Evolutionary conservation across 2,797 vertebrate species (phyloP).

Genomic region (Poeciliopsis turneri): DNA sequence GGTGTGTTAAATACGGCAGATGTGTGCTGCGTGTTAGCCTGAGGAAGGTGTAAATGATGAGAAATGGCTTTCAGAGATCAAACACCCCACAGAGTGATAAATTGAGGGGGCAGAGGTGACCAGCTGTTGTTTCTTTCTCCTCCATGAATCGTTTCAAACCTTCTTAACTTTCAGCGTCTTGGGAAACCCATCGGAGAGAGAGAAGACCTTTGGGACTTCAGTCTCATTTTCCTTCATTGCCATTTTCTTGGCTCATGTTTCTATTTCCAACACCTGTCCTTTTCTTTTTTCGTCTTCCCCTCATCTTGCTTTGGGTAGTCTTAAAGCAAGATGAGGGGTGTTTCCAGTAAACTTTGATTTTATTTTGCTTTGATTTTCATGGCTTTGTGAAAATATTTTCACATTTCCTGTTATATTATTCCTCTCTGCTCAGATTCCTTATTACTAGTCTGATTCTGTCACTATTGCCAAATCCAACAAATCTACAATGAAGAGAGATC

Average conservation of each 20-base stretch:
- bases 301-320: not conserved
- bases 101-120: constrained; percentile 53
- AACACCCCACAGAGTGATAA: constrained; percentile 56
- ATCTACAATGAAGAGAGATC: not conserved
- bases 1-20: constrained; percentile 45
- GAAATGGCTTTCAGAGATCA: constrained; percentile 51
- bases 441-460: not conserved
- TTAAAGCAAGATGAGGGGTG: too few relatives aligned
- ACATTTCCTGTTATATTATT: not conserved
- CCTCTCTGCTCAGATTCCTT: not conserved
- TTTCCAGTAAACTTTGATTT: too few relatives aligned
- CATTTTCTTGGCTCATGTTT: not conserved
- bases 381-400: not conserved
- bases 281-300: not conserved
- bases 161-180: constrained; percentile 22
- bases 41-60: constrained; percentile 65
- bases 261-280: not conserved
- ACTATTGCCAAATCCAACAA: not conserved
- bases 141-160: constrained; percentile 28
- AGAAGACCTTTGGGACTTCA: constrained; percentile 29
- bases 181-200: not conserved
- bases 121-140: constrained; percentile 49
- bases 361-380: not conserved
- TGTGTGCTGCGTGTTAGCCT: constrained; percentile 17
- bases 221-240: not conserved